Base-by-base conservation (phyloP, 2,113 vertebrate genomes). In the Sorex araneus region DNA sequence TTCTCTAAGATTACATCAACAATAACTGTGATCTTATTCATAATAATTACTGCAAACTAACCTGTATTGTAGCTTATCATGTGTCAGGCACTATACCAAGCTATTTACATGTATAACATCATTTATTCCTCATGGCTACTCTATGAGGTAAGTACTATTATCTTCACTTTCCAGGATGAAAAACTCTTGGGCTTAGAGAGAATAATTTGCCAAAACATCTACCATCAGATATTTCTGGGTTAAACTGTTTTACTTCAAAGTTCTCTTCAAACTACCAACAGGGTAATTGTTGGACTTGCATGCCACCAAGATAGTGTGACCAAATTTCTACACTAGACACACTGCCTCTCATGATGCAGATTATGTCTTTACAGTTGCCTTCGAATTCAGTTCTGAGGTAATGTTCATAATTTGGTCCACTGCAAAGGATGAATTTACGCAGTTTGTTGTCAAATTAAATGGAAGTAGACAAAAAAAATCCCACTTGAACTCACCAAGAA, bases 101-200 rank as follows among this genome's bases (percentile, higher is more conserved):
- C 34, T 74, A 75, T 89, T 83, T 60, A 66, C 83, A 74, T 60
- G 23, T 64, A 43, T 66, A 11, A 34, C 1, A 13, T 36, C 83
- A 76, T 85, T 91, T 92, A 80, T 43, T 50, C 43, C n/a, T 88
- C 47, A 67, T 60, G 83, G 93, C 69, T 71, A 43, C 76, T 90
- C 88, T 89, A 32, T 70, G 71, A 95, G 71, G 43, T 86, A 96
- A 90, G 57, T 27, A 80, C 23, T 86, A 83, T 64, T 88, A 63
- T 82, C 28, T 54, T 93, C 8, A 57, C 21, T 89, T 76, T 36
- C 43, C 2, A 90, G 73, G 71, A 87, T 43, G 80, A 69, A 89
- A 86, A 95, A 78, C 71, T 23, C 21, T 64, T 2, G 73, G 85
- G 40, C 82, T 95, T 86, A 67, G 36, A 45, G 36, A 80, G 69